Evolutionary conservation across 2,797 vertebrate genomes (phyloP).

Genomic region (Intellagama lesueurii): DNA sequence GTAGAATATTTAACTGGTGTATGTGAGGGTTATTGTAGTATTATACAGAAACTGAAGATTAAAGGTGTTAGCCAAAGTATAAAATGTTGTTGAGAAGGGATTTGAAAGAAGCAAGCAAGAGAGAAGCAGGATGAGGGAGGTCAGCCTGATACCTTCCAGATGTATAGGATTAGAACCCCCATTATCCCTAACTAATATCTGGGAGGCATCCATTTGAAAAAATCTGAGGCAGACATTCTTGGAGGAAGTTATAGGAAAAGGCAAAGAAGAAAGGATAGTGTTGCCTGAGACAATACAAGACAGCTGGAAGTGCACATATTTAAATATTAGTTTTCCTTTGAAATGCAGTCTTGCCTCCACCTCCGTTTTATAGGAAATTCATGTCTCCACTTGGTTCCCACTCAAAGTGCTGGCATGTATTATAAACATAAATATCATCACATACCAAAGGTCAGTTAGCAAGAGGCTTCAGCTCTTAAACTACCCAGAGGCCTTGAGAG

Average conservation of each 20-base stretch:
- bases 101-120: neutral
- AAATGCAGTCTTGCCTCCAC: neutral
- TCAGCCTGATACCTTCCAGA: neutral
- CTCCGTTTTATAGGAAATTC: neutral
- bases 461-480: neutral
- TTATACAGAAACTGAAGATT: neutral
- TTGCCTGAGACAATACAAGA: too few relatives aligned
- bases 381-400: neutral
- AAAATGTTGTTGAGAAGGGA: neutral
- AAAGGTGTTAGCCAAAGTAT: neutral
- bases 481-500: neutral
- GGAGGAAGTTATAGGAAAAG: neutral
- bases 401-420: neutral
- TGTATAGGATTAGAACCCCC: neutral
- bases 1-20: neutral
- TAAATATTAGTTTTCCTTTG: neutral
- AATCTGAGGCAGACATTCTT: neutral
- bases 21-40: neutral
- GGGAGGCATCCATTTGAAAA: neutral
- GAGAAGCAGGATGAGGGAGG: neutral
- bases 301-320: rapidly evolving
- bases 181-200: neutral
- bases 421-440: neutral
- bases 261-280: neutral
- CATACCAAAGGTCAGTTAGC: neutral